Evolutionary conservation across 1,140 invertebrate genomes (phyloP).

Genomic region (Drosophila chauvacae): DNA sequence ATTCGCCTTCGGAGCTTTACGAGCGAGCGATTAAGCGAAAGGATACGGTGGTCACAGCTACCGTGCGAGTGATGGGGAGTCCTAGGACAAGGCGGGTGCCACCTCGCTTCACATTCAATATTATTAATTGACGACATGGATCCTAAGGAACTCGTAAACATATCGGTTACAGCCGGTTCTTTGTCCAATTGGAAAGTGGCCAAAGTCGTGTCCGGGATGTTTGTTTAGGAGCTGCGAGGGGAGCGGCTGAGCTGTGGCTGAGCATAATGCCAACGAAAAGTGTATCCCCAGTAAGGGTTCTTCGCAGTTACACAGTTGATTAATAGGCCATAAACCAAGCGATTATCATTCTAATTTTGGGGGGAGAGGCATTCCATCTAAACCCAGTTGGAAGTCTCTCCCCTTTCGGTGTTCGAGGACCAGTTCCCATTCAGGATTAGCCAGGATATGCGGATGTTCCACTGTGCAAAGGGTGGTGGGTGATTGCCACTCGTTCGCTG

Average conservation of each 20-base stretch:
- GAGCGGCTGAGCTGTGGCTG: constrained; percentile 24
- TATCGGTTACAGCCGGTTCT: constrained; percentile 45
- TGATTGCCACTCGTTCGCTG: constrained; percentile 31
- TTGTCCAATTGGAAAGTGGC: constrained; percentile 44
- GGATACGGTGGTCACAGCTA: constrained; percentile 20
- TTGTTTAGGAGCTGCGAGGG: constrained; percentile 31
- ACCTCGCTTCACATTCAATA: constrained; percentile 47
- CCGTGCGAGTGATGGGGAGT: neutral
- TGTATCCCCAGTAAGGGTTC: constrained; percentile 4
- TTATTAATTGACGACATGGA: constrained; percentile 70
- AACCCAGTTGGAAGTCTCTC: neutral
- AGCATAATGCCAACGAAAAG: constrained; percentile 28
- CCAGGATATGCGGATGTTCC: constrained; percentile 25
- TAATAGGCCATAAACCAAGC: constrained; percentile 71
- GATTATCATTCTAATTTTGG: constrained; percentile 63
- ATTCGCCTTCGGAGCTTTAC: constrained; percentile 58
- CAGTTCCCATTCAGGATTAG: constrained; percentile 10
- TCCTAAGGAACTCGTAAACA: constrained; percentile 48
- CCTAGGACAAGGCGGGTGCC: constrained; percentile 31
- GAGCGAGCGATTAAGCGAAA: constrained; percentile 61
- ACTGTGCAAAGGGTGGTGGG: constrained; percentile 1
- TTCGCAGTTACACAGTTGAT: constrained; percentile 46
- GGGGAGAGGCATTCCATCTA: neutral
- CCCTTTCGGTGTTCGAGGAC: constrained; percentile 10
- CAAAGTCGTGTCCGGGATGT: constrained; percentile 41